Base-by-base conservation (phyloP, 2,888 invertebrate species). In the Orthonychiurus folsomi region DNA sequence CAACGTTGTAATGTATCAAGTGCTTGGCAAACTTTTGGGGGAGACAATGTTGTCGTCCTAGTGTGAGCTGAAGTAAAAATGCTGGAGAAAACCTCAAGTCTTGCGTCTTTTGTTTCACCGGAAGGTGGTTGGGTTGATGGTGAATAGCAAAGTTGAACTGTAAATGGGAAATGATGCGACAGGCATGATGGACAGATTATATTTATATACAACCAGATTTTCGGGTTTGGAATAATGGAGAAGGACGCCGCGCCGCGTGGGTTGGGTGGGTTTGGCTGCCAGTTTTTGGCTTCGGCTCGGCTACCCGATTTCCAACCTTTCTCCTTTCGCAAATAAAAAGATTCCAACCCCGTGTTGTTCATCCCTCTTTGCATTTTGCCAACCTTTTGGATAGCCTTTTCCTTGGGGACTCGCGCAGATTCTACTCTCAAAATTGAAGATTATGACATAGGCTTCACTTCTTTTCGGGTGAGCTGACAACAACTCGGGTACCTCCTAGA, bases 111-210 rank as follows among this genome's bases (percentile, higher is more conserved):
- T 37, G 37, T 37, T 15, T 37, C 15, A 15, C 37, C 15, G 37
- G 9, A 9, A 37, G 5, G 37, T 37, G 9, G 37, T 37, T 15
- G 37, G 5, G 5, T 5, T 37, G 9, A 15, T 37, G 37, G 5
- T 37, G 37, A 37, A 37, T 9, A 15, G 37, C 5, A 37, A 37
- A 37, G 37, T 37, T 37, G 37, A 37, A 37, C 5, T 37, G 37
- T 37, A 37, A 37, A 37, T 37, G 37, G 37, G 37, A 37, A 37
- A 37, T 37, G 37, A 37, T 37, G 37, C 37, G 37, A 37, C 37
- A 37, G 5, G 5, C 37, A 37, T 5, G 37, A 37, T 37, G 37
- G 37, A 37, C 37, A 37, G 37, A 37, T 37, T 37, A 37, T 37
- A 37, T 37, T 37, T 37, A 37, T 37, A 37, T 15, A 37, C 37